Base-by-base conservation (phyloP, 2,888 invertebrate genomes). In the Globia sparganii region DNA sequence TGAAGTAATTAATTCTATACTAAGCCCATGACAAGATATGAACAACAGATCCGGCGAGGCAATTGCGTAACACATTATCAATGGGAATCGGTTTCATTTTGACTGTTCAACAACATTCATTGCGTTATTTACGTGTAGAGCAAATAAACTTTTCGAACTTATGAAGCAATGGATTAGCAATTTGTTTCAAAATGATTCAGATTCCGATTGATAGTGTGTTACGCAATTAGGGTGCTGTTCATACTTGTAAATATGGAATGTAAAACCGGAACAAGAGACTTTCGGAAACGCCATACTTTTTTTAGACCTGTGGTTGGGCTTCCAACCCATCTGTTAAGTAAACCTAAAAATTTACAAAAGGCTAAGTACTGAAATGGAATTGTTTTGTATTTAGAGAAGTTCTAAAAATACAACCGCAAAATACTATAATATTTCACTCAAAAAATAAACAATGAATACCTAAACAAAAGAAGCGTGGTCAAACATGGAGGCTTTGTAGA, bases 401-500 rank as follows among this genome's bases (percentile, higher is more conserved):
- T 75, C 0, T 37, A 46, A 81, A 72, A 67, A 34, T 15, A n/a
- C 9, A 53, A 78, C 62, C 58, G 34, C n/a, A 76, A 53, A 81
- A 75, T 66, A 25, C 37, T 37, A 64, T 61, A 72, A 75, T 72
- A 72, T 73, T 73, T 73, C 37, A 67, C n/a, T 70, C 53, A 68
- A 81, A 78, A 67, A 80, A 73, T 58, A 80, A 69, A 78, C 72
- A 83, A 77, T 83, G 71, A 70, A 85, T 75, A 68, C 18, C n/a
- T 28, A 58, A 80, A 87, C 76, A 87, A 87, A 86, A 66, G 64
- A 69, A 75, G n/a, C 71, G 67, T 72, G 74, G 58, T 78, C 67
- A 61, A 77, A 74, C 43, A 77, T 75, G 75, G 62, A 58, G 25
- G 43, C 75, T 76, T 56, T 79, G 86, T 70, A 61, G n/a, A n/a